Evolutionary conservation across 2,113 vertebrate species (phyloP).

Genomic region (Grammomys surdaster): DNA sequence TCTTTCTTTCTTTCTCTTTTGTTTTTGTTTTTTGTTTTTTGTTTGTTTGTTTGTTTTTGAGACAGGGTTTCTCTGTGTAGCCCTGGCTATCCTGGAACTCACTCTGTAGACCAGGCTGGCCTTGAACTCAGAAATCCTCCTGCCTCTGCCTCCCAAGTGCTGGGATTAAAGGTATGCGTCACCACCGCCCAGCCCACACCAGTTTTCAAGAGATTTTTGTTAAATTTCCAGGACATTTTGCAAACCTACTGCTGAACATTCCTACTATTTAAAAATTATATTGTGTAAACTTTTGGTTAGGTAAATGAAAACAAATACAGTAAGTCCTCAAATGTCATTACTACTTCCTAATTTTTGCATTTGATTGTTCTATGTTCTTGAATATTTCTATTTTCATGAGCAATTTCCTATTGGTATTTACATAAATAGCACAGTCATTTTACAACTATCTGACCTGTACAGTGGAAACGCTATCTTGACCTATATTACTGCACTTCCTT

Average conservation of each 20-base stretch:
- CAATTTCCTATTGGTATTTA: not conserved
- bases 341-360: not conserved
- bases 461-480: not conserved
- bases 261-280: not conserved
- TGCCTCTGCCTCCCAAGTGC: too few relatives aligned
- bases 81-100: too few relatives aligned
- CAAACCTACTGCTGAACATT: not conserved
- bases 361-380: not conserved
- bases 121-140: too few relatives aligned
- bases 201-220: not conserved
- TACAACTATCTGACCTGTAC: not conserved
- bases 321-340: not conserved
- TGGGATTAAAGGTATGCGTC: too few relatives aligned
- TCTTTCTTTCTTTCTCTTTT: too few relatives aligned
- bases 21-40: too few relatives aligned
- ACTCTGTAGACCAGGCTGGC: too few relatives aligned
- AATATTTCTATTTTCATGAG: not conserved
- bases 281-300: slow-evolving; percentile 9
- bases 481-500: accelerated
- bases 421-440: not conserved
- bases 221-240: not conserved
- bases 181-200: not conserved
- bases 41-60: too few relatives aligned
- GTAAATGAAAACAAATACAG: not conserved
- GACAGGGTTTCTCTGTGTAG: too few relatives aligned